Evolutionary conservation across 2,888 invertebrate genomes (phyloP), one percentile per base, ranked within the genome.

Genomic region (Andrena haemorrhoa): DNA sequence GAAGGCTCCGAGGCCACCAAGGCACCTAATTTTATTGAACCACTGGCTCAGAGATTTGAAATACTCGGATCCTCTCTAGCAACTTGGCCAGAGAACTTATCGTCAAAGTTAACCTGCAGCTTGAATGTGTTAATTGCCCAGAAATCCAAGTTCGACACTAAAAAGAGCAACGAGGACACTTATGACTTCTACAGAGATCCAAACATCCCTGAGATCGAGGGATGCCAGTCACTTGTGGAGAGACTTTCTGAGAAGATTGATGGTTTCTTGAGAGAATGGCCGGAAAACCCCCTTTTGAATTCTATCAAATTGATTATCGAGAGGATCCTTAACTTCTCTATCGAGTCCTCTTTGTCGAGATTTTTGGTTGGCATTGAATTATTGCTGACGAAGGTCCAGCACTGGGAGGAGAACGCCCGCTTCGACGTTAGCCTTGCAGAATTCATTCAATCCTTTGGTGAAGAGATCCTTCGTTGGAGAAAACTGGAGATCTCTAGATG

Each of bases 381-480:
- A 65, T 94, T 99, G 1, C 95, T 99, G 1, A 96, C 97, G 82
- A 97, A 97, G 90, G 95, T 97, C 69, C 96, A 98, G 85, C 97
- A 98, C 90, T 99, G 99, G 99, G 98, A 99, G 93, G 96, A 97
- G 89, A 97, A 97, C 87, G 98, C 99, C 0, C 98, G 98, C 90
- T 96, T 95, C 85, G 97, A 97, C 6, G 98, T 99, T 79, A 98
- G 98, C 84, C 94, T 99, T 90, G 95, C 96, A 0, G 95, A 96
- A 0, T 95, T 97, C 79, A 96, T 98, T n/a, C 94, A 96, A 35
- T 95, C 95, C 35, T 95, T 99, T 0, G 97, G 97, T 0, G 96
- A 96, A 82, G 96, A 97, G 91, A 97, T 99, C 68, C 96, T 99
- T 64, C 95, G 96, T 68, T 99, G 99, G 99, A 96, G 99, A 77